A percentile compares a stretch with the other conserved stretches of the same genome.
phyloP scores from a whole-genome alignment of 2,113 vertebrate genomes.

The Phalacrocorax pelagicus region DNA sequence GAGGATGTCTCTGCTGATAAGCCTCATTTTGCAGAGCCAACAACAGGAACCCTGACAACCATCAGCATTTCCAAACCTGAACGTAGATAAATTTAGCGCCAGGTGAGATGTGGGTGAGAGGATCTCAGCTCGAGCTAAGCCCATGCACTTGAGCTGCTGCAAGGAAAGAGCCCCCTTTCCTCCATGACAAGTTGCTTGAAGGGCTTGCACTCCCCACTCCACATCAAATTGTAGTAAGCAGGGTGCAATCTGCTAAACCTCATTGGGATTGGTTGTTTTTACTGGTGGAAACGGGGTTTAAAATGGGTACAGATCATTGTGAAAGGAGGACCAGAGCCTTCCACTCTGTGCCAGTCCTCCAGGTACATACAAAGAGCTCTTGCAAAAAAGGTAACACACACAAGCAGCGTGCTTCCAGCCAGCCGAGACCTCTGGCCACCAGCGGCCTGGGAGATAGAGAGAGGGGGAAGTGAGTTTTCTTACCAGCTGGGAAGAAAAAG shows the following conservation, averaged over 20 bases:
- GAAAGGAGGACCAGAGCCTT: background rate
- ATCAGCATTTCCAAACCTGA: background rate
- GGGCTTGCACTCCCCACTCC: background rate
- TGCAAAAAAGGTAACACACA: background rate
- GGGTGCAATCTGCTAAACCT: background rate
- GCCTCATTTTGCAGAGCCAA: rapidly evolving
- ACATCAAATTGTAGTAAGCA: rapidly evolving
- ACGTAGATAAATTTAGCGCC: rapidly evolving
- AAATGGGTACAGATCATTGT: background rate
- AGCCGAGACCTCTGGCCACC: background rate
- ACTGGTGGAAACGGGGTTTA: background rate
- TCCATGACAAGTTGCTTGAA: rapidly evolving
- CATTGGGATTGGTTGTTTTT: rapidly evolving
- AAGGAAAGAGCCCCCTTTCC: too few species aligned
- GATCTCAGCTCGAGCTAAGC: background rate
- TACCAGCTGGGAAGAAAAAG: background rate
- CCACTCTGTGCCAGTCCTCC: background rate
- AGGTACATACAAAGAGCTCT: background rate
- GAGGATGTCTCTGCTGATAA: background rate
- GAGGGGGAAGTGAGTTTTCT: background rate
- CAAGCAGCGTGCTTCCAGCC: background rate
- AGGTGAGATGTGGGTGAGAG: background rate
- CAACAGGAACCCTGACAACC: rapidly evolving
- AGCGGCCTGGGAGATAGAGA: rapidly evolving
- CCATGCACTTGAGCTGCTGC: background rate